These are phyloP conservation scores for Ceratina japonica DNA, from an alignment of 1,140 invertebrate genomes.

Conservation along the genomic window DNA sequence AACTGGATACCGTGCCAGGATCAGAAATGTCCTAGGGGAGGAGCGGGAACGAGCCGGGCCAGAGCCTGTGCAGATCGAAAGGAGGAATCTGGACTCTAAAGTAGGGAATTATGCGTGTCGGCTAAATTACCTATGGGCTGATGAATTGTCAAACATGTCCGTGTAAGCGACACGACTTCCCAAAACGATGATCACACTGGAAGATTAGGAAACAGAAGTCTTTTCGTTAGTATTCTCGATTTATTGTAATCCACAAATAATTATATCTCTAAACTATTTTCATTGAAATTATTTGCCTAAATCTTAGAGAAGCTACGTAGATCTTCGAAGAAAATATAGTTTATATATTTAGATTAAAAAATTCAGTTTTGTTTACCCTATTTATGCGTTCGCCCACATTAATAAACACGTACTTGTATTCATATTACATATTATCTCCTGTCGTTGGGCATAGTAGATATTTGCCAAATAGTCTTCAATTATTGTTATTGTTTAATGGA, in stretches of 20 bases:
- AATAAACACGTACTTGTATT: too few species aligned
- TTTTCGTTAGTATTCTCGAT: not conserved
- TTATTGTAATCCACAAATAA: too few species aligned
- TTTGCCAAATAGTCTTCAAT: too few species aligned
- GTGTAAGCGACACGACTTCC: constrained; percentile 34
- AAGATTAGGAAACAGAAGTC: not conserved
- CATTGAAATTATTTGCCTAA: too few species aligned
- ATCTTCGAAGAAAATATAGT: too few species aligned
- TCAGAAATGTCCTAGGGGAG: constrained; percentile 38
- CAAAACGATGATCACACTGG: not conserved
- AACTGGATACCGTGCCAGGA: constrained; percentile 71
- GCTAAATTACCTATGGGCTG: constrained; percentile 51
- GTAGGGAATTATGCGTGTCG: constrained; percentile 62
- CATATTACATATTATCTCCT: too few species aligned
- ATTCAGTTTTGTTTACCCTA: too few species aligned
- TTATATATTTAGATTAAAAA: too few species aligned
- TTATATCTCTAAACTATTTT: too few species aligned
- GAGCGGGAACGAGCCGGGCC: not conserved
- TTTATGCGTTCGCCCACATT: too few species aligned
- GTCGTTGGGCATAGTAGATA: too few species aligned
- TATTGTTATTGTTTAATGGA: not conserved
- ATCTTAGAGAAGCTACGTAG: too few species aligned
- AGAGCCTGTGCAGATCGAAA: constrained; percentile 11
- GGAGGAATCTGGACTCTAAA: constrained; percentile 58
- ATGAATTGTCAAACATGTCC: constrained; percentile 38